Evolutionary conservation across 53 echinoderm and acorn worm species (phyloP).

Genomic region (Glandiceps talaboti): DNA sequence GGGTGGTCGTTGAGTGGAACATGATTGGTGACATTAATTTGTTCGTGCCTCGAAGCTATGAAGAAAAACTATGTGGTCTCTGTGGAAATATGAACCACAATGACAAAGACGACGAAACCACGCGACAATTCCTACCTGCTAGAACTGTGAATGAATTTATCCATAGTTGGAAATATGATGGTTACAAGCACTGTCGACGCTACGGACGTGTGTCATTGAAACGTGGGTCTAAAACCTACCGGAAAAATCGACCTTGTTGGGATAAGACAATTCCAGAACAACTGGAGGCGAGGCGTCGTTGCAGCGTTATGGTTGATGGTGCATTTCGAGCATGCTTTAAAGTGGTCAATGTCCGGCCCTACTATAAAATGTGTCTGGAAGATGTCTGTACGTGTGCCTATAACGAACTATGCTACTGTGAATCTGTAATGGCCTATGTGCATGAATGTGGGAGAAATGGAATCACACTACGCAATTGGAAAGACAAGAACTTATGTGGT

Average conservation of each 20-base stretch:
- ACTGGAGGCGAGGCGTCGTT: constrained; percentile 18
- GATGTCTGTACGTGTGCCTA: constrained; percentile 46
- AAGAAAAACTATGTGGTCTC: constrained; percentile 26
- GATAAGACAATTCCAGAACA: constrained; percentile 5
- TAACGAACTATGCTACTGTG: constrained; percentile 55
- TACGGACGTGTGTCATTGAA: neutral
- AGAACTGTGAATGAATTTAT: constrained; percentile 31
- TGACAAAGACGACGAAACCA: constrained; percentile 40
- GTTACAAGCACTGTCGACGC: constrained; percentile 24
- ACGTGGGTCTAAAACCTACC: neutral
- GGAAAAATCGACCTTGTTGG: neutral
- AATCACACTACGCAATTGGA: constrained; percentile 14
- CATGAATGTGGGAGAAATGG: constrained; percentile 46
- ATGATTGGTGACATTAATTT: constrained; percentile 9
- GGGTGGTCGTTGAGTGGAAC: constrained; percentile 40
- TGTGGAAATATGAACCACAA: constrained; percentile 68
- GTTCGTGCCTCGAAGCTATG: constrained; percentile 11
- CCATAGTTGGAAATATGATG: constrained; percentile 67
- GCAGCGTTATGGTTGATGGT: constrained; percentile 10
- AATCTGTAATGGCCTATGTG: constrained; percentile 37
- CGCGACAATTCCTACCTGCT: constrained; percentile 37
- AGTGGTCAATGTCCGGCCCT: constrained; percentile 22
- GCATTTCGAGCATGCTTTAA: constrained; percentile 19
- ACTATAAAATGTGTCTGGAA: constrained; percentile 42
- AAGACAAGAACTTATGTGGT: constrained; percentile 27